Conservation (phyloP, 2,797 vertebrate species). For the Glyptemys insculpta region DNA sequence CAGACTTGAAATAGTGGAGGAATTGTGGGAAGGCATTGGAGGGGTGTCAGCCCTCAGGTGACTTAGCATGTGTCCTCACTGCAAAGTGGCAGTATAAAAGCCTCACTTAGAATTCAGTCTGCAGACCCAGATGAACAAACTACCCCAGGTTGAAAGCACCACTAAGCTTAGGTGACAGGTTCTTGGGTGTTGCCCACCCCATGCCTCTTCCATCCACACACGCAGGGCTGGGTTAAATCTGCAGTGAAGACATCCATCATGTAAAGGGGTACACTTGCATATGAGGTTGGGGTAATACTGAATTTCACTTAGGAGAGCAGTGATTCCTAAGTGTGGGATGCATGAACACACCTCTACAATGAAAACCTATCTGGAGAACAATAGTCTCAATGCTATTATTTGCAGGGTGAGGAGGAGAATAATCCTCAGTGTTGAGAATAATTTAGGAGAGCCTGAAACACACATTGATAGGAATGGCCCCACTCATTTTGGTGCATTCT, state of each 20-base stretch:
- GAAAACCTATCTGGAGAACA: not conserved
- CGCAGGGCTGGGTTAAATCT: not conserved
- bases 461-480: not conserved
- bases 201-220: not conserved
- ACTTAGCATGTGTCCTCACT: not conserved
- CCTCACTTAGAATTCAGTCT: not conserved
- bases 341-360: not conserved
- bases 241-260: not conserved
- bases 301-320: not conserved
- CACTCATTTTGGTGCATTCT: fast-evolving
- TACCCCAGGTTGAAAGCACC: not conserved
- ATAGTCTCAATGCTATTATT: too few relatives aligned
- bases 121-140: fast-evolving
- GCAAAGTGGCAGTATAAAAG: not conserved
- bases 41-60: not conserved
- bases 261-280: fast-evolving
- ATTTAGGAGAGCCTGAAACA: too few relatives aligned
- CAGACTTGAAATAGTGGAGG: not conserved
- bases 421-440: not conserved
- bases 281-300: not conserved
- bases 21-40: not conserved
- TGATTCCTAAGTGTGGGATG: not conserved
- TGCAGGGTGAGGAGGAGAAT: not conserved
- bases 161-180: not conserved
- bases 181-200: too few relatives aligned